These are phyloP conservation scores for Crocuta crocuta DNA, from an alignment of 2,113 vertebrate genomes.

Conservation along the genomic window DNA sequence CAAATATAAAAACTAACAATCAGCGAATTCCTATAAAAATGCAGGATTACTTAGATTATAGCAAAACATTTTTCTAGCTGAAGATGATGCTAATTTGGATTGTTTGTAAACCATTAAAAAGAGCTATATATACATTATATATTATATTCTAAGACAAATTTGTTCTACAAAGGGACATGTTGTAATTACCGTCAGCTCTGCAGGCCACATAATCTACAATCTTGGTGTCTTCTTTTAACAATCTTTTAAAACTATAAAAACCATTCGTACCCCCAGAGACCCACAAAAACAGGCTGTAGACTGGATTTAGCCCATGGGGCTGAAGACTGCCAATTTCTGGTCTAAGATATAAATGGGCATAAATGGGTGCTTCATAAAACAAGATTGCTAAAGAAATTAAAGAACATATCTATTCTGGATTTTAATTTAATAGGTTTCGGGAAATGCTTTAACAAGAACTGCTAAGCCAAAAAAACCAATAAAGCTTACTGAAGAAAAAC, in stretches of 20 bases:
- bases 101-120: not conserved
- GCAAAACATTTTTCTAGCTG: not conserved
- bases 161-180: not conserved
- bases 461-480: not conserved
- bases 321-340: not conserved
- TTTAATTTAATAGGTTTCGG: not conserved
- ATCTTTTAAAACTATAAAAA: slow-evolving; percentile 5
- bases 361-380: slow-evolving; percentile 7
- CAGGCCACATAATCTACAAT: not conserved
- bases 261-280: not conserved
- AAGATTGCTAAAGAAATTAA: not conserved
- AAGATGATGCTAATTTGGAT: not conserved
- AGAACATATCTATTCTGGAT: not conserved
- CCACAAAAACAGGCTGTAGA: not conserved
- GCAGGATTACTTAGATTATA: not conserved
- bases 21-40: slow-evolving; percentile 40
- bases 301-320: not conserved
- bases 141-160: not conserved
- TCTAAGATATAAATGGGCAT: not conserved
- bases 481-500: slow-evolving; percentile 30
- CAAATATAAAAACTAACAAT: slow-evolving; percentile 10
- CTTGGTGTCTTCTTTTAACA: not conserved
- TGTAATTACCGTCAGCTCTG: not conserved
- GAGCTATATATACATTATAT: not conserved
- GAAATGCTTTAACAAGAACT: slow-evolving; percentile 21